Evolutionary conservation across 2,797 vertebrate species (phyloP).

Genomic region (Esox lucius): DNA sequence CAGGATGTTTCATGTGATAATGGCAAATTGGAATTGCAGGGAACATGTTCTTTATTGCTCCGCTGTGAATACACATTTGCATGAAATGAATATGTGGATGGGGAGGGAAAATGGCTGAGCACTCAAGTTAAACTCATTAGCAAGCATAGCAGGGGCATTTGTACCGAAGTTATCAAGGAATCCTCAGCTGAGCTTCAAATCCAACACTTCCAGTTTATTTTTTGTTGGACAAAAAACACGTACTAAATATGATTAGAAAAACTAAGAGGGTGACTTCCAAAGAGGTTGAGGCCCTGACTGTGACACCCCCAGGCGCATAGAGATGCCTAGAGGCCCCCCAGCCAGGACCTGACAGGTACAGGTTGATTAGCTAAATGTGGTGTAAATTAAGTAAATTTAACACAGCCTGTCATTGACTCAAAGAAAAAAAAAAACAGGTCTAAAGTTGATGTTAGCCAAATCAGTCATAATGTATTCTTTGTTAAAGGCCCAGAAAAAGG

Average conservation of each 20-base stretch:
- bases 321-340: too few relatives aligned
- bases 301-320: too few relatives aligned
- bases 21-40: constrained; percentile 35
- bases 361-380: too few relatives aligned
- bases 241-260: constrained; percentile 30
- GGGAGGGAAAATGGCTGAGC: constrained; percentile 56
- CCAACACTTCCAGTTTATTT: constrained; percentile 47
- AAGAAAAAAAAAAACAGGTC: too few relatives aligned
- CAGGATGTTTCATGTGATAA: constrained; percentile 44
- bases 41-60: constrained; percentile 42
- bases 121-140: constrained; percentile 70
- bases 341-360: too few relatives aligned
- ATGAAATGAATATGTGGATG: constrained; percentile 68
- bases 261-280: constrained; percentile 1
- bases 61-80: constrained; percentile 55
- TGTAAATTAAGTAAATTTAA: too few relatives aligned
- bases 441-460: too few relatives aligned
- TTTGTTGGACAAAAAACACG: constrained; percentile 61
- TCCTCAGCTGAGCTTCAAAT: constrained; percentile 44
- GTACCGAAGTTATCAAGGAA: constrained; percentile 60
- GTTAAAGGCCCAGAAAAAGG: too few relatives aligned
- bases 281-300: too few relatives aligned
- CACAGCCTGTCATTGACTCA: too few relatives aligned
- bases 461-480: too few relatives aligned
- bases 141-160: constrained; percentile 62